Evolutionary conservation across 1,140 invertebrate genomes (phyloP), one percentile per base, ranked within the genome.

Genomic region (Bombus fervidus): DNA sequence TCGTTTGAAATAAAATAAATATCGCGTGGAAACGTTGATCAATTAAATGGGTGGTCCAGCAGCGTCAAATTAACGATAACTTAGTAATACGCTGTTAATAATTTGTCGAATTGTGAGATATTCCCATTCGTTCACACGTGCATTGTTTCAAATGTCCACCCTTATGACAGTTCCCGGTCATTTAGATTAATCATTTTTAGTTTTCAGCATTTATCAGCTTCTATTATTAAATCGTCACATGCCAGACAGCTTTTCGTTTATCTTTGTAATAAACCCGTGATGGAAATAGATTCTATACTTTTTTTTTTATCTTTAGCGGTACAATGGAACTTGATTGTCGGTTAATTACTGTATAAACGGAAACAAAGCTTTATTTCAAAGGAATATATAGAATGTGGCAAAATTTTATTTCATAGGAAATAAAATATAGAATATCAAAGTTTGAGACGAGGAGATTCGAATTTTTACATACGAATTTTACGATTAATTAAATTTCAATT

Each of bases 1-100:
- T 39, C 2, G 25, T 75, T 82, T 22, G 25, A 28, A 22, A 76
- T 28, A 28, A 59, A 37, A 66, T 28, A 64, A 82, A 41, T 66
- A 66, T 66, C 31, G 12, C 43, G 18, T 22, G 47, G 47, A 22
- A 39, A 66, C 22, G 73, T 43, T 43, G 64, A 3, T 41, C 43
- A 57, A 71, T 78, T 69, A 71, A 69, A 28, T 37, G 13, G 75
- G 22, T 71, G 75, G 37, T 43, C 22, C 64, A 13, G 25, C 0
- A 25, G 39, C n/a, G 64, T 78, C 47, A 71, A 78, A 78, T 84
- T 79, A 78, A 84, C 25, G 64, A 83, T 77, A 78, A 78, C n/a
- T 76, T 68, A 68, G 31, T 68, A 71, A n/a, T 59, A 82, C 57
- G 31, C 37, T 47, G 37, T 41, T 71, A 77, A 34, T 4, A 78